Conservation (phyloP, 2,888 invertebrate genomes). For the Halocaridina rubra region DNA sequence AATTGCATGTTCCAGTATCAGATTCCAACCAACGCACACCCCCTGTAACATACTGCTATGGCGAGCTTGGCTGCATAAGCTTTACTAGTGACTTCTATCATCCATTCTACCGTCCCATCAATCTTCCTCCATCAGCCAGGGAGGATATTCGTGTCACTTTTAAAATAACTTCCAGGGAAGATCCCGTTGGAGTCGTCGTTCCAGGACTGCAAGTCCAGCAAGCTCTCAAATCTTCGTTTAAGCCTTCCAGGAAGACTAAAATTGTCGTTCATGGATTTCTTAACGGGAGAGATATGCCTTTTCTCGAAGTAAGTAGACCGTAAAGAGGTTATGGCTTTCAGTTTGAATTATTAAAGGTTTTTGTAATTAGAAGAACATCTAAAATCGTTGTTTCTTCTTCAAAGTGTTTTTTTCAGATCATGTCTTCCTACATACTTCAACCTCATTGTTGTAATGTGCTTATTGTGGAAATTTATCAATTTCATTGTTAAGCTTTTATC, state of each 20-base stretch:
- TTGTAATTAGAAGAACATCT: no score
- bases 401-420: not conserved
- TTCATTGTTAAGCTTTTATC: no score
- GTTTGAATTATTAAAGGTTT: not conserved
- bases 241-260: constrained; percentile 79
- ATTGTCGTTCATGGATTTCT: constrained; percentile 91
- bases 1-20: no score
- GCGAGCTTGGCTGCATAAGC: constrained; percentile 83
- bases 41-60: constrained; percentile 74
- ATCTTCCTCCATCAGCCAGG: constrained; percentile 84
- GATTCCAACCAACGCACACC: not conserved
- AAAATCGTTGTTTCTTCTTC: no score
- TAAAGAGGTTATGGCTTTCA: not conserved
- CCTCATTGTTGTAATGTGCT: no score
- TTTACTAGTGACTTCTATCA: constrained; percentile 88
- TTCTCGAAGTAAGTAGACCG: constrained; percentile 75
- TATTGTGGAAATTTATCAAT: no score
- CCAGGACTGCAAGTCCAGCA: not conserved
- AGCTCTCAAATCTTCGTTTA: constrained; percentile 70
- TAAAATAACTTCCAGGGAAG: constrained; percentile 79
- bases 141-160: constrained; percentile 85
- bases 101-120: constrained; percentile 82
- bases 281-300: constrained; percentile 85
- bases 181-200: constrained; percentile 27
- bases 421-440: no score